These are phyloP conservation scores for Marasmarcha lunaedactyla DNA, from an alignment of 2,888 invertebrate species.

Conservation along the genomic window DNA sequence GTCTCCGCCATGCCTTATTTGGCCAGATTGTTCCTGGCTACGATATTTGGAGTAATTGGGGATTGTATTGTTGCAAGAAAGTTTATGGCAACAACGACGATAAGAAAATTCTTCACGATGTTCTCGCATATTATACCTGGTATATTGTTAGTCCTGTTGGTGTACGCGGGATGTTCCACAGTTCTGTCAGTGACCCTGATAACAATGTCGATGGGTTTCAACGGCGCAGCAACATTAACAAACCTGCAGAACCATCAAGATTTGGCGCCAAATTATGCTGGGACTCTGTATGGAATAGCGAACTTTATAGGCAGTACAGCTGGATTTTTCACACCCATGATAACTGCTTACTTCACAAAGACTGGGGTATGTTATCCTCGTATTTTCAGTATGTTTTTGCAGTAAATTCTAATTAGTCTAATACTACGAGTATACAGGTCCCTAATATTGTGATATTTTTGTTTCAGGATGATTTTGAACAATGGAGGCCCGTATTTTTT, in stretches of 20 bases:
- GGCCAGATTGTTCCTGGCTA: conserved; percentile 75
- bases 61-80: conserved; percentile 68
- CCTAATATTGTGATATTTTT: too few species aligned
- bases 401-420: background rate
- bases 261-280: conserved; percentile 82
- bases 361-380: conserved; percentile 48
- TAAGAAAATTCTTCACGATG: conserved; percentile 74
- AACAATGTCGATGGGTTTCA: conserved; percentile 76
- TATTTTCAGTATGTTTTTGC: conserved; percentile 11
- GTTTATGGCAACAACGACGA: conserved; percentile 49
- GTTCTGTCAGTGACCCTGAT: conserved; percentile 73
- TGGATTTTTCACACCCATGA: conserved; percentile 79
- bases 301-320: conserved; percentile 79
- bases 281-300: conserved; percentile 82
- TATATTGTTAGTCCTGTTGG: conserved; percentile 60
- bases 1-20: conserved; percentile 79
- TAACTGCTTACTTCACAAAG: conserved; percentile 75
- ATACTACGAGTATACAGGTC: too few species aligned
- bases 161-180: conserved; percentile 73
- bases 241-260: conserved; percentile 78
- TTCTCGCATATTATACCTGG: conserved; percentile 72
- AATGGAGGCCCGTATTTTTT: conserved; percentile 81
- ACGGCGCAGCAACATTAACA: conserved; percentile 72
- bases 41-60: conserved; percentile 78
- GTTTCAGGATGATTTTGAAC: conserved; percentile 76